A percentile compares a stretch with the other conserved stretches of the same genome.
Evolutionary conservation across 2,888 invertebrate species (phyloP).

Genomic region (Entomobrya multifasciata): DNA sequence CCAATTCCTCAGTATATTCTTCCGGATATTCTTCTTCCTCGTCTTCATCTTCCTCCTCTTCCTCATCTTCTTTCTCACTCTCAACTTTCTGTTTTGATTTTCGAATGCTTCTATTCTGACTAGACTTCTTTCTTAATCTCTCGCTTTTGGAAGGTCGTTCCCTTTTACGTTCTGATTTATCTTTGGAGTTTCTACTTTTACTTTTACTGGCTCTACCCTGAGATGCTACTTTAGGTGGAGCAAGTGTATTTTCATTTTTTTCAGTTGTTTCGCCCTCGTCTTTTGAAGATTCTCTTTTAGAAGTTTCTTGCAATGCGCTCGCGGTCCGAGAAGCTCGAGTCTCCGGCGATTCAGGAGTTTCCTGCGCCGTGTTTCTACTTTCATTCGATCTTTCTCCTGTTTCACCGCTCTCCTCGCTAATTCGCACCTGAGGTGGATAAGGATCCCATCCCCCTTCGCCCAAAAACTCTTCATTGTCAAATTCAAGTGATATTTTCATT

Average conservation of each 20-base stretch:
- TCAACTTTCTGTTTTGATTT: background rate
- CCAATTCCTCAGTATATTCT: slow-evolving; percentile 44
- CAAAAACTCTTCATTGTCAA: slow-evolving; percentile 32
- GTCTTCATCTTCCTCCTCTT: background rate
- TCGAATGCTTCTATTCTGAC: background rate
- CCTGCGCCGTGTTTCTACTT: no score
- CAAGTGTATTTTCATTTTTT: no score
- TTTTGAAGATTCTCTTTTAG: no score
- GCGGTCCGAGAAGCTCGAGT: no score
- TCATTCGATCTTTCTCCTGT: background rate
- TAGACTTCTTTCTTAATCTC: background rate
- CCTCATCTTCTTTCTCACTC: background rate
- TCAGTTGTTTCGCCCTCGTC: background rate
- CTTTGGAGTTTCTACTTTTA: background rate
- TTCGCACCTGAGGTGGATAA: background rate
- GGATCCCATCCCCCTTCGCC: slow-evolving; percentile 18
- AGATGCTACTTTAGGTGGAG: no score
- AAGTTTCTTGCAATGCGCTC: no score
- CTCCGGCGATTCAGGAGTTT: no score
- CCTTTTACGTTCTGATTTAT: no score
- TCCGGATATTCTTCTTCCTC: background rate
- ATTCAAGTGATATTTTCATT: slow-evolving; percentile 35
- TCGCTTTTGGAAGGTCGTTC: background rate
- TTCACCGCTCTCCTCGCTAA: background rate
- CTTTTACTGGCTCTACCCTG: background rate